A percentile compares a stretch with the other conserved stretches of the same genome.
phyloP scores from a whole-genome alignment of 2,797 vertebrate species.

The Huso huso region DNA sequence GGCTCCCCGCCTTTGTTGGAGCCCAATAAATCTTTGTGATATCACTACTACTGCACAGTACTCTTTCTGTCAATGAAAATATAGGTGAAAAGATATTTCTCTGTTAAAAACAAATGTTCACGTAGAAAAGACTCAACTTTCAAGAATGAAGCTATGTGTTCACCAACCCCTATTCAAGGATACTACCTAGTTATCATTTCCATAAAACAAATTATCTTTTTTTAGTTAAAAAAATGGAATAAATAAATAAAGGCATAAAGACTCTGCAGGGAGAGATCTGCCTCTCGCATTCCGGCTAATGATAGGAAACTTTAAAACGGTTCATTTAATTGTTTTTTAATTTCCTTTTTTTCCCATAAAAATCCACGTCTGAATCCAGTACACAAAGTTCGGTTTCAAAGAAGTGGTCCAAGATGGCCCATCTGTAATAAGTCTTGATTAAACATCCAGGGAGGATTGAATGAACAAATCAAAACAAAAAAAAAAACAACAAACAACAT shows the following conservation, averaged over 20 bases:
- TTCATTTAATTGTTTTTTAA: conserved; percentile 41
- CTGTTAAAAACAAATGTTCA: no score
- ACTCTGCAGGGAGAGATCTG: conserved; percentile 44
- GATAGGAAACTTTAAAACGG: conserved; percentile 44
- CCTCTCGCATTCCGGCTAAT: conserved; percentile 44
- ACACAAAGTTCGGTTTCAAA: conserved; percentile 74
- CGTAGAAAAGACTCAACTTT: not conserved
- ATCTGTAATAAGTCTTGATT: conserved; percentile 32
- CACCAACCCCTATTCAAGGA: conserved; percentile 43
- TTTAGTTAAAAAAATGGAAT: conserved; percentile 44
- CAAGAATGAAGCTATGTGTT: conserved; percentile 47
- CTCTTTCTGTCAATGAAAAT: no score
- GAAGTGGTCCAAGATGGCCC: conserved; percentile 52
- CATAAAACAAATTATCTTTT: conserved; percentile 30
- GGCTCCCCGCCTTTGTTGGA: no score
- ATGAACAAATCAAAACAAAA: conserved; percentile 30
- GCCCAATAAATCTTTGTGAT: no score
- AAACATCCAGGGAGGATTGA: conserved; percentile 33
- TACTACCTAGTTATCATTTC: conserved; percentile 31
- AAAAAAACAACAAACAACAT: conserved; percentile 41
- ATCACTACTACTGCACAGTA: no score
- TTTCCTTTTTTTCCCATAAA: conserved; percentile 74
- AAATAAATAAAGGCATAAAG: conserved; percentile 48
- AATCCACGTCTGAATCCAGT: conserved; percentile 78
- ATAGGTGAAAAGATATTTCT: no score